Evolutionary conservation across 2,888 invertebrate genomes (phyloP).

Genomic region (Lasioglossum morio): DNA sequence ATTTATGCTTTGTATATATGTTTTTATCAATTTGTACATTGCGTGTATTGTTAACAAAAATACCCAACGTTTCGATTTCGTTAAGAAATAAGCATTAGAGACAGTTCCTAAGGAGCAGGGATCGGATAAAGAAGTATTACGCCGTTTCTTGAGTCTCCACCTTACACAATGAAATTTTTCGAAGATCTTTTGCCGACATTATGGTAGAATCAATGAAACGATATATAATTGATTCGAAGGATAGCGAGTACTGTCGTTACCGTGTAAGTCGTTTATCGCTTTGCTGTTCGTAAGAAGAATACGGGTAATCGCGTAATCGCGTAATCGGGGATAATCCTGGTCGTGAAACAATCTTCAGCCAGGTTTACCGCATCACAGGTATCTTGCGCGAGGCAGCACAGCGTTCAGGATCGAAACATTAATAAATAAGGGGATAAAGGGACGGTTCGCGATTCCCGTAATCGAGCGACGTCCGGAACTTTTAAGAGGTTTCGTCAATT

Average conservation of each 20-base stretch:
- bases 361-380: neutral
- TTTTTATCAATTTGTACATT: too few species aligned
- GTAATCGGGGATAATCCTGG: slow-evolving; percentile 7
- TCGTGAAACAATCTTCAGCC: neutral
- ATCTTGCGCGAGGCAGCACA: neutral
- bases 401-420: neutral
- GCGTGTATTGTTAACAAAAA: too few species aligned
- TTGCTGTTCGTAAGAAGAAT: too few species aligned
- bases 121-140: too few species aligned
- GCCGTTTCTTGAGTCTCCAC: too few species aligned
- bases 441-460: slow-evolving; percentile 1
- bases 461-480: slow-evolving; percentile 6
- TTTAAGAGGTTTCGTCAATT: slow-evolving; percentile 24
- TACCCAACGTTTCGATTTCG: too few species aligned
- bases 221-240: neutral
- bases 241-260: neutral
- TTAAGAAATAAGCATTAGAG: too few species aligned
- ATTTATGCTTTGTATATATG: too few species aligned
- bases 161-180: too few species aligned
- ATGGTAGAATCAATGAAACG: neutral
- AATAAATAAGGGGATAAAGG: slow-evolving; percentile 6
- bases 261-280: neutral
- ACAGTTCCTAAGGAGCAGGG: too few species aligned
- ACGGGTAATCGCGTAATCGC: too few species aligned
- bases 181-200: neutral